A percentile compares a stretch with the other conserved stretches of the same genome.
Conservation (phyloP, 1,140 invertebrate species). For the Drosophila suzukii region DNA sequence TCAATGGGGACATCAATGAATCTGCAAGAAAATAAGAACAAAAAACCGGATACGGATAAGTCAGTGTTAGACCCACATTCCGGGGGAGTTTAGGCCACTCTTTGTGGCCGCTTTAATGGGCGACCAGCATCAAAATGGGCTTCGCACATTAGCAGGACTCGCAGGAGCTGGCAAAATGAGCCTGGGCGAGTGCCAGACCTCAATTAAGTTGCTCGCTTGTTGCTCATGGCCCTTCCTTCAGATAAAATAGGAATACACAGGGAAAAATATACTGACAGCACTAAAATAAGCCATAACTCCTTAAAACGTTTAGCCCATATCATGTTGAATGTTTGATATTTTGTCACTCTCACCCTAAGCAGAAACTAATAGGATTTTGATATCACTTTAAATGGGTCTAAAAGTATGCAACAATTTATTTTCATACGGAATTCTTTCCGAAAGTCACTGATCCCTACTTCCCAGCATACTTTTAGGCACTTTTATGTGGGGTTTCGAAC, state of each 20-base stretch:
- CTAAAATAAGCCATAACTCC: too few species aligned
- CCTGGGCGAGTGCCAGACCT: slow-evolving; percentile 28
- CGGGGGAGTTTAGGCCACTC: slow-evolving; percentile 34
- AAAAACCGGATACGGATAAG: slow-evolving; percentile 19
- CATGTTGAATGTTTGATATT: too few species aligned
- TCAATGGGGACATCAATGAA: slow-evolving; percentile 92
- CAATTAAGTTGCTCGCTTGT: slow-evolving; percentile 62
- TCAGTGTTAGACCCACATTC: neutral
- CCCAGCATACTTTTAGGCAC: neutral
- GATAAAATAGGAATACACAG: neutral
- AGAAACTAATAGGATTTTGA: too few species aligned
- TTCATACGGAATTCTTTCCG: too few species aligned
- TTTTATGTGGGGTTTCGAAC: neutral
- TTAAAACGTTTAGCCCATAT: too few species aligned
- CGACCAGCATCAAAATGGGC: slow-evolving; percentile 45
- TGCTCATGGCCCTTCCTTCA: slow-evolving; percentile 17
- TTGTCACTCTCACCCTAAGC: too few species aligned
- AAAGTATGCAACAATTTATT: too few species aligned
- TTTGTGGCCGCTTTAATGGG: slow-evolving; percentile 55
- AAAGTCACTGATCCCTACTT: neutral
- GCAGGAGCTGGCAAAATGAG: slow-evolving; percentile 17
- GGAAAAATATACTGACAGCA: neutral
- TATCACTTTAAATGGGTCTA: too few species aligned
- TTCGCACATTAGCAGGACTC: slow-evolving; percentile 50
- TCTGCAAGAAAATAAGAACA: slow-evolving; percentile 76